These are phyloP conservation scores for Acanthosepion pharaonis DNA, from an alignment of 2,888 invertebrate genomes.

Conservation along the genomic window DNA sequence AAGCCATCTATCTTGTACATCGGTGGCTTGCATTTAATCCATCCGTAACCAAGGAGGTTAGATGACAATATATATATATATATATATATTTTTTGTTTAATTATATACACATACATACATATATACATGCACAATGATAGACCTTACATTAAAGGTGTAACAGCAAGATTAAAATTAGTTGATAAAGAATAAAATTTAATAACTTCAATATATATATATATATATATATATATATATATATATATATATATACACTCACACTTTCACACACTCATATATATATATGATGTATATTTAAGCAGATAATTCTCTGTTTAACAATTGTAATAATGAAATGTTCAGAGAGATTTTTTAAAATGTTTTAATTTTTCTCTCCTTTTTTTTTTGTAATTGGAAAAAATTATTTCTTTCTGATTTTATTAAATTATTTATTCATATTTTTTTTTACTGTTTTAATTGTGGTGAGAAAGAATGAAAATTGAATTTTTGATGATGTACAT, in stretches of 20 bases:
- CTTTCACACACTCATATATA: neutral
- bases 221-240: slow-evolving; percentile 42
- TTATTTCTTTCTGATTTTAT: too few species aligned
- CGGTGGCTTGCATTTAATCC: neutral
- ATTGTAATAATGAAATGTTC: neutral
- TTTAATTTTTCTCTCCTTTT: neutral
- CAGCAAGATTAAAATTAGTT: slow-evolving; percentile 36
- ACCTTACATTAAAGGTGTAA: slow-evolving; percentile 38
- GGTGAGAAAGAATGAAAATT: too few species aligned
- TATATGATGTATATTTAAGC: slow-evolving; percentile 14
- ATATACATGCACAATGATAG: neutral
- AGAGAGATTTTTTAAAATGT: neutral
- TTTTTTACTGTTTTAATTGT: neutral
- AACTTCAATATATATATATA: slow-evolving; percentile 17
- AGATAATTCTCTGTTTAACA: neutral
- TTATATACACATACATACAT: neutral
- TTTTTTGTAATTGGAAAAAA: neutral
- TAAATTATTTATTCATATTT: neutral
- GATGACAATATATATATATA: neutral
- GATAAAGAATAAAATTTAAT: slow-evolving; percentile 35
- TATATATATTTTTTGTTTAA: neutral
- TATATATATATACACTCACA: neutral
- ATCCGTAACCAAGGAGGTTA: neutral
- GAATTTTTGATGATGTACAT: neutral
- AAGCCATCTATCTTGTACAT: neutral